Base-by-base conservation (phyloP, 2,113 vertebrate species). In the Sinosuthora webbiana region DNA sequence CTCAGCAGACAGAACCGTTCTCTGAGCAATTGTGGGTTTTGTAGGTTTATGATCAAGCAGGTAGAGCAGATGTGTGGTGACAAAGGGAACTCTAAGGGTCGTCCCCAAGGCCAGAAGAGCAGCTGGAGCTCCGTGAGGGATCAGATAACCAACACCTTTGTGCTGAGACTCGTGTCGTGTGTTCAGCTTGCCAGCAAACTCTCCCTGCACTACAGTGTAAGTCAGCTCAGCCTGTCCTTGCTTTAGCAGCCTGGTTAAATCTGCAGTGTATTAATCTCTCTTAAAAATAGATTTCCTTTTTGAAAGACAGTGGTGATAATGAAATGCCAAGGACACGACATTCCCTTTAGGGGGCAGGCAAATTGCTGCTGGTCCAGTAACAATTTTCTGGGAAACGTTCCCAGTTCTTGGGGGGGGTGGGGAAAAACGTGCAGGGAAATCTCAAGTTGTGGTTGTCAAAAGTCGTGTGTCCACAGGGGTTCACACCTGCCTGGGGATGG, bases 151-250 rank as follows among this genome's bases (percentile, higher is more conserved):
- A 75, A 97, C 45, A 98, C 97, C 35, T 98, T 99, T 86, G 91
- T 97, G 18, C 96, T 99, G 70, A 97, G 98, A 4, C 84, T 99
- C 15, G 98, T 99, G 90, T 98, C 99, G 0, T 99, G 99, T 16
- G 45, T 99, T 30, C 99, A 99, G 93, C 97, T 99, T 37, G 99
- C 99, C 2, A 99, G 99, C 98, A 99, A 99, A 94, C 94, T 99
- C 64, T 98, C 98, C 39, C 97, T 99, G 74, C 98, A 98, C 87
- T 98, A 97, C 56, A 97, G 96, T 1, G 99, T 99, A 97, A 97
- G 98, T n/a, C 70, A 53, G 31, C 35, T 18, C 59, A 57, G 24
- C n/a, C 56, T 50, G 53, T 24, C 33, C 55, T 21, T n/a, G 4
- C 3, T 55, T 47, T 22, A 73, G 65, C 33, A 65, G 15, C 2